Evolutionary conservation across 1,140 invertebrate species (phyloP).

Genomic region (Chironomus tepperi): DNA sequence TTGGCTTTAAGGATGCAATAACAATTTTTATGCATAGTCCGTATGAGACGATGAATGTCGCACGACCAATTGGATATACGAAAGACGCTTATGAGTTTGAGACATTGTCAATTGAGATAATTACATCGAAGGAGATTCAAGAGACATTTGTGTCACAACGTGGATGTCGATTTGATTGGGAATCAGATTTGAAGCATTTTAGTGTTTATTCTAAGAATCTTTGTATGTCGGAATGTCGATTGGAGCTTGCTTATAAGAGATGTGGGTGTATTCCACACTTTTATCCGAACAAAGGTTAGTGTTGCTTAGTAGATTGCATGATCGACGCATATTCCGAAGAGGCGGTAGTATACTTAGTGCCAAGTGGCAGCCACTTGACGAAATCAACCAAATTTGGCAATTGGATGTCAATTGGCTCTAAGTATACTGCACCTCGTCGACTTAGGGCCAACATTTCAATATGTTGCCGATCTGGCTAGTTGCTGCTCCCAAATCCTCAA

Average conservation of each 20-base stretch:
- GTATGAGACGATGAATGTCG: slow-evolving; percentile 47
- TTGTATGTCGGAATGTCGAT: slow-evolving; percentile 55
- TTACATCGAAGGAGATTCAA: slow-evolving; percentile 32
- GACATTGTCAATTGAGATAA: slow-evolving; percentile 31
- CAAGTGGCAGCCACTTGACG: too few species aligned
- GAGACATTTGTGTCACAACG: slow-evolving; percentile 40
- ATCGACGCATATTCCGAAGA: too few species aligned
- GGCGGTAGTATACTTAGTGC: too few species aligned
- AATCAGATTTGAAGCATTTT: slow-evolving; percentile 51
- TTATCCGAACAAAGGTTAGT: slow-evolving; percentile 36
- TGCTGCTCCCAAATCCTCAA: too few species aligned
- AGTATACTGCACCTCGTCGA: too few species aligned
- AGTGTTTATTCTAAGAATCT: slow-evolving; percentile 54
- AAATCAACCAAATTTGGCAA: too few species aligned
- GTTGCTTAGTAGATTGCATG: too few species aligned
- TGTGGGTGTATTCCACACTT: slow-evolving; percentile 58
- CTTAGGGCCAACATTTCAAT: too few species aligned
- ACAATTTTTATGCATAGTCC: slow-evolving; percentile 46
- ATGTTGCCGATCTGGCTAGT: too few species aligned
- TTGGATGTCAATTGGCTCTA: too few species aligned
- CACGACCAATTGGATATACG: slow-evolving; percentile 36
- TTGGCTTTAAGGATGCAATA: slow-evolving; percentile 26
- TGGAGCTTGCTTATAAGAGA: slow-evolving; percentile 45
- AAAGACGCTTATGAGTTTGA: slow-evolving; percentile 32
- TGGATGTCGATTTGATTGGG: slow-evolving; percentile 50